Evolutionary conservation across 2,113 vertebrate species (phyloP), one percentile per base, ranked within the genome.

Genomic region (Ariopsis seemanni): DNA sequence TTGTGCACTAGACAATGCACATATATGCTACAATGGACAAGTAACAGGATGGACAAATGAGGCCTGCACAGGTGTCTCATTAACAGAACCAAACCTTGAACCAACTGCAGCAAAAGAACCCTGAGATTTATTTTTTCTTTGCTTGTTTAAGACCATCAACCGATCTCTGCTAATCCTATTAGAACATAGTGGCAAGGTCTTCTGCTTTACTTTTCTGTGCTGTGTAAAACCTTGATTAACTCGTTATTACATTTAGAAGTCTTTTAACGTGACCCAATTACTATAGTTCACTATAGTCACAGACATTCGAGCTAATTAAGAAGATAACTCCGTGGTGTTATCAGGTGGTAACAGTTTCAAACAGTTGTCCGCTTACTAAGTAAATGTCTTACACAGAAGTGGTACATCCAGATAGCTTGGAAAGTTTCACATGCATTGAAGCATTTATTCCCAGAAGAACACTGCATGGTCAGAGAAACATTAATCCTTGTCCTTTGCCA

Each of bases 151-250:
- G 52, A 53, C 77, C 14, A 52, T 34, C 11, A 71, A 71, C 48
- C 71, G 30, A 57, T 11, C 79, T 87, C 25, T 30, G 65, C 85
- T 74, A 74, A 82, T 74, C 79, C n/a, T 74, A 82, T 82, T 50
- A 74, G 86, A n/a, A 50, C 25, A 60, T 65, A 72, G 52, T 18
- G 27, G 20, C 52, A 27, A 81, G 15, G 52, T 34, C 50, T 81
- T 67, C 60, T n/a, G 60, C 14, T 60, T 42, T 1, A 48, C 17
- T 15, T 22, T 42, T 20, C 34, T 48, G 71, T 74, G 42, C 71
- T 74, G 34, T 9, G 8, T 50, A 11, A 74, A 48, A 20, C 30
- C 30, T 74, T 14, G 12, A 52, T 52, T 75, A 25, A 52, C 17
- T 75, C 34, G 7, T 74, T 74, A 74, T 74, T 48, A 10, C 17